Percentiles rank a stretch among this genome's conserved stretches.
Conservation (phyloP, 1,140 invertebrate species). For the Cepaea nemoralis region DNA sequence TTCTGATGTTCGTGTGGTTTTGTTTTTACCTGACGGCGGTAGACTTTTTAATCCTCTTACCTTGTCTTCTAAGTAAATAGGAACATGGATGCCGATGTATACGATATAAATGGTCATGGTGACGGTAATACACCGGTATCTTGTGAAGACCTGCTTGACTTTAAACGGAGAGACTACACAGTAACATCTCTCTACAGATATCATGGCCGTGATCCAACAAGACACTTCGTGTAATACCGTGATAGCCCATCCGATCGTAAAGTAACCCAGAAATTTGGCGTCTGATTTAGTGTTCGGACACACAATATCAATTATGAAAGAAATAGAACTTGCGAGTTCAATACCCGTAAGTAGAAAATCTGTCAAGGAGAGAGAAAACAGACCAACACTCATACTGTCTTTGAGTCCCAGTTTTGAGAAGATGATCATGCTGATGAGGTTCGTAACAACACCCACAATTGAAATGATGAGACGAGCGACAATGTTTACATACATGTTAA, state of each 20-base stretch:
- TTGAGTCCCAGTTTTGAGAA: background rate
- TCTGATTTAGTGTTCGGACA: background rate
- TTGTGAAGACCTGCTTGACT: conserved; percentile 18
- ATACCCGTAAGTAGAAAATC: background rate
- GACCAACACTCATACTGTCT: conserved; percentile 4
- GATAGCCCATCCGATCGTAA: background rate
- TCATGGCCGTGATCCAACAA: conserved; percentile 6
- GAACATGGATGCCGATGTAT: background rate
- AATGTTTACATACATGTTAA: background rate
- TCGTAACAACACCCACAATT: background rate
- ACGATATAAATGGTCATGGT: background rate
- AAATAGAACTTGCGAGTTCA: background rate
- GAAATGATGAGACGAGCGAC: background rate
- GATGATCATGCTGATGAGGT: background rate
- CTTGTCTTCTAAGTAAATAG: background rate
- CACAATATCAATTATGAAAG: background rate
- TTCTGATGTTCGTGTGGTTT: background rate
- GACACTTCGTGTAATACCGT: background rate
- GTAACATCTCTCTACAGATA: conserved; percentile 1
- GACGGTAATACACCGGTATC: background rate
- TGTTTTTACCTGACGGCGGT: background rate
- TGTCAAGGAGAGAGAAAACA: background rate
- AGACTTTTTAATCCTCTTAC: background rate
- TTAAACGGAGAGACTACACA: conserved; percentile 23
- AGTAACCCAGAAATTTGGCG: background rate